These are phyloP conservation scores for Steinernema carpocapsae DNA, from an alignment of 2,888 invertebrate species.

Conservation along the genomic window DNA sequence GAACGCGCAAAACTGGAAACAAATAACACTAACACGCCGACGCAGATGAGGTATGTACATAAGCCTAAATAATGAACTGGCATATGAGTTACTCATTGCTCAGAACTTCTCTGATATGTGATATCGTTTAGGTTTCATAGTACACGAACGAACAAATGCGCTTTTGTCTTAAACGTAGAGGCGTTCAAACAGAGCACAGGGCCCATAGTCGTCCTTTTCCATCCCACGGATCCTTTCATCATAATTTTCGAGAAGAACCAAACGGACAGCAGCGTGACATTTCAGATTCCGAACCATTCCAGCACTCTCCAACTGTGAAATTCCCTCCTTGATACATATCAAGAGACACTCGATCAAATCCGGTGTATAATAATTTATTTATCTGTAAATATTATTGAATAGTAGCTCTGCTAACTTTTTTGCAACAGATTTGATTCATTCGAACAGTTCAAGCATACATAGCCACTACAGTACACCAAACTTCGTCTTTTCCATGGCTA, in stretches of 20 bases:
- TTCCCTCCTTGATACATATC: no score
- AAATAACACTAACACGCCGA: no score
- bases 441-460: constrained; percentile 17
- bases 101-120: background rate
- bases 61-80: no score
- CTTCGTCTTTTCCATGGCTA: constrained; percentile 35
- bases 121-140: constrained; percentile 47
- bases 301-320: no score
- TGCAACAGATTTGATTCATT: background rate
- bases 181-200: background rate
- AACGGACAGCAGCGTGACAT: constrained; percentile 2
- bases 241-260: constrained; percentile 33
- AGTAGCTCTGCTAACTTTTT: no score
- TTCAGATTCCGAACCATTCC: background rate
- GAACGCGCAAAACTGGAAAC: constrained; percentile 35
- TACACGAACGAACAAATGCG: constrained; percentile 38
- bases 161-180: constrained; percentile 40
- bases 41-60: no score
- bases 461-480: constrained; percentile 37
- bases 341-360: no score
- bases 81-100: no score
- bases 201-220: constrained; percentile 39
- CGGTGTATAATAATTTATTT: background rate
- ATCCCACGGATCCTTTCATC: constrained; percentile 44
- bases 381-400: background rate